These are phyloP conservation scores for Hypena proboscidalis DNA, from an alignment of 2,888 invertebrate genomes.

Conservation along the genomic window DNA sequence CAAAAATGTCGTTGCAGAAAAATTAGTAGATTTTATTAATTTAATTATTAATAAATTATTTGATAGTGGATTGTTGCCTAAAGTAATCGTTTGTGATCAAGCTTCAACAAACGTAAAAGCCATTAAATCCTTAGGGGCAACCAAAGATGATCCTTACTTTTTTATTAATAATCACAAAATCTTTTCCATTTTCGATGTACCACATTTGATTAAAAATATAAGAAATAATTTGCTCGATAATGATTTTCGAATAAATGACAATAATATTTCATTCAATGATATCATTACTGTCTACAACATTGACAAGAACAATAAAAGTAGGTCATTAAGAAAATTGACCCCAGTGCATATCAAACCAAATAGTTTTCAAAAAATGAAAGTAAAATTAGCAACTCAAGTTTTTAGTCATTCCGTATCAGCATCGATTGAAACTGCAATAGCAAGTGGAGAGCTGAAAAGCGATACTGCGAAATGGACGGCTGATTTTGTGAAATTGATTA, in stretches of 20 bases:
- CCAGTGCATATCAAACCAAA: slow-evolving; percentile 8
- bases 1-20: slow-evolving; percentile 10
- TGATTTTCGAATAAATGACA: slow-evolving; percentile 10
- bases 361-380: slow-evolving; percentile 15
- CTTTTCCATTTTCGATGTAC: slow-evolving; percentile 4
- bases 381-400: slow-evolving; percentile 15
- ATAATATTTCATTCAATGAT: slow-evolving; percentile 1
- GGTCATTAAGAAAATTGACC: not conserved
- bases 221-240: slow-evolving; percentile 21
- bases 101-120: slow-evolving; percentile 21
- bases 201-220: slow-evolving; percentile 28
- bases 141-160: not conserved
- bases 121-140: slow-evolving; percentile 7
- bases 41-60: slow-evolving; percentile 20
- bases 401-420: slow-evolving; percentile 9
- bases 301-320: slow-evolving; percentile 7
- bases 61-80: slow-evolving; percentile 19
- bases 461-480: slow-evolving; percentile 5
- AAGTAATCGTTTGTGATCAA: slow-evolving; percentile 27
- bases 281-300: not conserved
- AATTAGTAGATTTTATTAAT: slow-evolving; percentile 4
- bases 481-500: slow-evolving; percentile 13
- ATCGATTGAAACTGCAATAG: slow-evolving; percentile 5
- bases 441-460: slow-evolving; percentile 3
- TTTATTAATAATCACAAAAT: slow-evolving; percentile 1